Conservation (phyloP, 1,140 invertebrate species). For the Panonychus citri region DNA sequence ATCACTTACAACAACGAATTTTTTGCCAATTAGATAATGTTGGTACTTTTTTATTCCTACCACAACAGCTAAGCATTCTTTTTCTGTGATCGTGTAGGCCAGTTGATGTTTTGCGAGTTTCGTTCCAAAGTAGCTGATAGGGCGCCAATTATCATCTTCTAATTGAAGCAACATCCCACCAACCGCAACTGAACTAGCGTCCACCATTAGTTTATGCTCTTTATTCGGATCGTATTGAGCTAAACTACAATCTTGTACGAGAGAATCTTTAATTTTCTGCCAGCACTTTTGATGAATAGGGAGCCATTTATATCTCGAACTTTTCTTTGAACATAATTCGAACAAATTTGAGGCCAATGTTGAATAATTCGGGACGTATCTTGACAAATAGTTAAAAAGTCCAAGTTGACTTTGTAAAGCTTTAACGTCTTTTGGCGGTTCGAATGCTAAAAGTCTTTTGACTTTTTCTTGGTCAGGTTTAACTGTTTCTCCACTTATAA, state of each 20-base stretch:
- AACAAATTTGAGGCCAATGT: no score
- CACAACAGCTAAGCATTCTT: slow-evolving; percentile 29
- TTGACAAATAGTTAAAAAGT: no score
- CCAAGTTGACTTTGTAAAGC: no score
- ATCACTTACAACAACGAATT: slow-evolving; percentile 29
- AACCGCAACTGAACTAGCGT: slow-evolving; percentile 17
- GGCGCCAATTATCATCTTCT: background rate
- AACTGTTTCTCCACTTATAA: no score
- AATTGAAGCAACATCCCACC: slow-evolving; percentile 19
- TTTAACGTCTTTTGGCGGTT: no score
- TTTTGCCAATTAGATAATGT: slow-evolving; percentile 25
- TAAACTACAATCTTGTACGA: background rate
- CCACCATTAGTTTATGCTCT: slow-evolving; percentile 2
- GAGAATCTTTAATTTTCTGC: no score
- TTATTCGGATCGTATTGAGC: background rate
- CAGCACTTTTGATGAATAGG: no score
- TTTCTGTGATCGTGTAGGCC: slow-evolving; percentile 25
- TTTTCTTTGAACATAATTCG: no score
- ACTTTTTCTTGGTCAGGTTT: no score
- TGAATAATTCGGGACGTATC: no score
- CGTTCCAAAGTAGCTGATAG: slow-evolving; percentile 17
- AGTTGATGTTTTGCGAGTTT: slow-evolving; percentile 21
- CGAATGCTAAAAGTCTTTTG: no score
- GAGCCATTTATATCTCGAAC: no score
- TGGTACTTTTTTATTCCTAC: slow-evolving; percentile 25